Evolutionary conservation across 2,888 invertebrate species (phyloP), one percentile per base, ranked within the genome.

Genomic region (Eupithecia inturbata): DNA sequence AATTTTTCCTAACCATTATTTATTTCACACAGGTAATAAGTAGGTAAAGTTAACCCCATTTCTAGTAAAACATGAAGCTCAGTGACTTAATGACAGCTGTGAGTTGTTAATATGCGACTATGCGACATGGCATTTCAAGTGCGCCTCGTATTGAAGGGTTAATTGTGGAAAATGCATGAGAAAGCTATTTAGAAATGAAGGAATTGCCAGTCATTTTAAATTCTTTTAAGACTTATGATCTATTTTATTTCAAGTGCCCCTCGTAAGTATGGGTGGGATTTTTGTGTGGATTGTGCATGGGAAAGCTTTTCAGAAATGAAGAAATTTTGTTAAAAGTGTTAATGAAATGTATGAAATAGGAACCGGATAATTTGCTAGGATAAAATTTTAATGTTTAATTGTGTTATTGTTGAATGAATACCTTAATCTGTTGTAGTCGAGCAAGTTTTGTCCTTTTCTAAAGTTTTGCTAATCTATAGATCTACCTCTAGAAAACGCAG

Each of bases 121-220:
- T 64, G 64, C 7, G 45, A 14, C 26, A 41, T 39, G 79, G 82
- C 75, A 82, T 85, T 78, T 80, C 77, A 84, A 82, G 78, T 75
- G 63, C 75, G 41, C 71, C 71, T 53, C 76, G 78, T 79, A 81
- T 83, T 79, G 75, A 82, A 82, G 79, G 82, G 79, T 79, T 85
- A 85, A 85, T 82, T 84, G 78, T 74, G 22, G 68, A 74, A 78
- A 77, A 69, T 75, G 74, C 75, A 62, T 69, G 73, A 67, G 72
- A 71, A 74, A 72, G 71, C 68, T 71, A 53, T 41, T 67, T 12
- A 62, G 67, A 60, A 67, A 71, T 76, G 70, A n/a, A 22, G 53
- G 41, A 26, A 68, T 77, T 72, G 64, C 73, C 45, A 71, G 71
- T 67, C 45, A 41, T n/a, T 68, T 41, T 66, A 33, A 67, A n/a